Conservation (phyloP, 2,797 vertebrate genomes). For the Uromys caudimaculatus region DNA sequence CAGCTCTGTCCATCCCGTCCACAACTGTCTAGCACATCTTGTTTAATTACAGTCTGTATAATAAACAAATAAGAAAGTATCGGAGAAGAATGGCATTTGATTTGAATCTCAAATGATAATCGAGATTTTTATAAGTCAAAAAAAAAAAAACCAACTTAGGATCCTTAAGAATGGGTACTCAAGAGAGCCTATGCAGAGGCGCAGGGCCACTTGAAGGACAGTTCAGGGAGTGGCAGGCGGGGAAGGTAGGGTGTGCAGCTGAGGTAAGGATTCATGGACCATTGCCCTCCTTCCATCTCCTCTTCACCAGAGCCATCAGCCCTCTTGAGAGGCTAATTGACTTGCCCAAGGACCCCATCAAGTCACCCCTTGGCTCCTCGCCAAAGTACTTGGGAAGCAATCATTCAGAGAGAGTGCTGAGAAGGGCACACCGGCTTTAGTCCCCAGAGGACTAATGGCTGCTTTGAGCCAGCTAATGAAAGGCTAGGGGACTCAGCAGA, state of each 20-base stretch:
- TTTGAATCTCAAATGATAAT: not conserved
- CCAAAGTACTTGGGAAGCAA: slow-evolving; percentile 7
- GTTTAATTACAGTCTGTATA: slow-evolving; percentile 34
- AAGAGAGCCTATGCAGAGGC: not conserved
- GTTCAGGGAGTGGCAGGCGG: not conserved
- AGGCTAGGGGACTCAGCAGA: slow-evolving; percentile 43
- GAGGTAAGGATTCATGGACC: not conserved
- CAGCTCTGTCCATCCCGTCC: not conserved
- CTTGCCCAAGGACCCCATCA: not conserved
- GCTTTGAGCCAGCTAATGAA: slow-evolving; percentile 37
- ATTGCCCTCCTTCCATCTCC: not conserved
- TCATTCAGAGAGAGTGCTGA: slow-evolving; percentile 55
- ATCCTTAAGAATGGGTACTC: not conserved
- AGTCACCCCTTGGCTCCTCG: not conserved
- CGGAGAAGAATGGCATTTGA: slow-evolving; percentile 27
- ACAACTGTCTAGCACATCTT: not conserved
- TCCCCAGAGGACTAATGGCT: slow-evolving; percentile 38
- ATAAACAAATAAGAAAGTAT: slow-evolving; percentile 33
- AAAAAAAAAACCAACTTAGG: not conserved
- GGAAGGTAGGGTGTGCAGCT: not conserved
- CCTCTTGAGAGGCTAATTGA: slow-evolving; percentile 46
- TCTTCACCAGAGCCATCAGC: not conserved
- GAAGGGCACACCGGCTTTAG: not conserved
- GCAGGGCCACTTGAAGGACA: not conserved
- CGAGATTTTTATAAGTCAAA: not conserved